These are phyloP conservation scores for Cynocephalus volans DNA, from an alignment of 2,113 vertebrate species.

Conservation along the genomic window DNA sequence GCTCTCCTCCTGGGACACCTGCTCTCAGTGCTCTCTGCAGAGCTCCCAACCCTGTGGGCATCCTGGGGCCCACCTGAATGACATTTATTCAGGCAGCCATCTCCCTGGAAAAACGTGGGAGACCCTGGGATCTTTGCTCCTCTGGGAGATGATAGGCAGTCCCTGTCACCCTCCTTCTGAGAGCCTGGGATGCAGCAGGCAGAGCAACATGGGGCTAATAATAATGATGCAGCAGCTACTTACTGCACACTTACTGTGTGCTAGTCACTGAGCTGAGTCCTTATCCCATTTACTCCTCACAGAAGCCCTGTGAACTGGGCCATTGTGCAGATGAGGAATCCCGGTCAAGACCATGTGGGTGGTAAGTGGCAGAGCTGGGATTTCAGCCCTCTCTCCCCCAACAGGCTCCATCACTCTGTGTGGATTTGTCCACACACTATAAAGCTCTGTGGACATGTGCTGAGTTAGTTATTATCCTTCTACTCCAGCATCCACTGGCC, in stretches of 20 bases:
- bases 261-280: background rate
- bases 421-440: background rate
- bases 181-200: background rate
- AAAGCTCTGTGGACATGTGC: background rate
- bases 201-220: background rate
- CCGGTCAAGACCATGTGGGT: background rate
- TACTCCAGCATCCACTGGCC: background rate
- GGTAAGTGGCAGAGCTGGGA: background rate
- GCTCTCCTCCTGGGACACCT: background rate
- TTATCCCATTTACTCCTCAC: background rate
- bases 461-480: background rate
- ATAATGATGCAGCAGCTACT: fast-evolving
- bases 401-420: background rate
- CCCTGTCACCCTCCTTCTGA: background rate
- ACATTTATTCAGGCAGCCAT: background rate
- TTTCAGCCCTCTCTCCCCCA: background rate
- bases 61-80: background rate
- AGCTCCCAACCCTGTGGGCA: background rate
- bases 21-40: background rate
- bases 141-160: background rate
- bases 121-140: background rate
- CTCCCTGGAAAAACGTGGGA: background rate
- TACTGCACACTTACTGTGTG: fast-evolving
- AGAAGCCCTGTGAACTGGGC: background rate
- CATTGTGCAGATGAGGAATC: background rate